Evolutionary conservation across 2,113 vertebrate genomes (phyloP).

Genomic region (Delphinapterus leucas): DNA sequence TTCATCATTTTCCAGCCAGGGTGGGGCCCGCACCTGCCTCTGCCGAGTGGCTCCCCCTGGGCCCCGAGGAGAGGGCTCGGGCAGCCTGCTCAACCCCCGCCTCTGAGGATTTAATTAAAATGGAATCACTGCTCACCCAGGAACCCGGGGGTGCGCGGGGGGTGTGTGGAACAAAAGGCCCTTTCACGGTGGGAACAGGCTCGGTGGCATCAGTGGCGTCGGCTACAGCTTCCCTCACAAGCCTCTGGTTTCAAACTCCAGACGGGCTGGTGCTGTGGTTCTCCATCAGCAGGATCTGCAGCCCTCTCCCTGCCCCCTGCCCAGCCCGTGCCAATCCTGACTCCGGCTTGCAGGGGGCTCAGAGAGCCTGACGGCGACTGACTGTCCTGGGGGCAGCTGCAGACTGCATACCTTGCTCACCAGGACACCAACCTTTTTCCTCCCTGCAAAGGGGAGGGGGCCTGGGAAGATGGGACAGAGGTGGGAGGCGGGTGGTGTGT

Average conservation of each 20-base stretch:
- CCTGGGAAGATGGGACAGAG: not conserved
- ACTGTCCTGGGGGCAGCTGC: too few relatives aligned
- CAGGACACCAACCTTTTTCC: not conserved
- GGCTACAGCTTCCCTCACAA: not conserved
- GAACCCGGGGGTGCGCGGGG: not conserved
- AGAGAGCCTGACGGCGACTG: not conserved
- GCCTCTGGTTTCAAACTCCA: constrained; percentile 53
- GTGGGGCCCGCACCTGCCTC: not conserved
- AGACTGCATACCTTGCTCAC: not conserved
- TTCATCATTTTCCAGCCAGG: not conserved
- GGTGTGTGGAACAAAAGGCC: constrained; percentile 29
- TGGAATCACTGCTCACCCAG: constrained; percentile 66
- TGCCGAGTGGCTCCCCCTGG: not conserved
- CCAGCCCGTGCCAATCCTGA: not conserved
- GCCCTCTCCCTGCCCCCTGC: not conserved
- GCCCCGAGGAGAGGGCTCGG: not conserved
- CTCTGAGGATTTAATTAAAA: constrained; percentile 70
- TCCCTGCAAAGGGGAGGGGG: not conserved
- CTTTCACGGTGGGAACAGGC: constrained; percentile 44
- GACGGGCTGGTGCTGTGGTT: not conserved
- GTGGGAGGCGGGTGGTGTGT: not conserved
- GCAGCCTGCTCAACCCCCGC: not conserved
- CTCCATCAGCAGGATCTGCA: not conserved
- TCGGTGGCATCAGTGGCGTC: not conserved
- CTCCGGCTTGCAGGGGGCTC: not conserved